Conservation (phyloP, 2,797 vertebrate genomes). For the Anisognathus igniventris region DNA sequence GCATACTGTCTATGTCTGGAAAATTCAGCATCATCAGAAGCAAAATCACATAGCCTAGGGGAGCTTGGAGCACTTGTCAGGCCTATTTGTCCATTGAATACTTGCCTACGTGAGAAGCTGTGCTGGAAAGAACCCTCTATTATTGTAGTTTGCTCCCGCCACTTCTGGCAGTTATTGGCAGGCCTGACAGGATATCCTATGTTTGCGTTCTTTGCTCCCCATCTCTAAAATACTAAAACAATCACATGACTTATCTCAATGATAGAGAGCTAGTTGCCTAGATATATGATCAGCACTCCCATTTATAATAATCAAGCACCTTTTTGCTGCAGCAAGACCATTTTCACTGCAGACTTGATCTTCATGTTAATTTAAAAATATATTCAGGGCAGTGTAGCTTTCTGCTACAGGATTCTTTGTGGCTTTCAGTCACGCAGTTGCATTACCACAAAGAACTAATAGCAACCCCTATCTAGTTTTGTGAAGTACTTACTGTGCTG, state of each 20-base stretch:
- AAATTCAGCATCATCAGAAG: not conserved
- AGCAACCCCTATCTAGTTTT: not conserved
- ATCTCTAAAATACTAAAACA: not conserved
- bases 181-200: not conserved
- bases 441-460: constrained; percentile 12
- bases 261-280: not conserved
- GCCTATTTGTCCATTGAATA: not conserved
- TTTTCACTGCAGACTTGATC: not conserved
- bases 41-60: not conserved
- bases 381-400: not conserved
- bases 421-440: not conserved
- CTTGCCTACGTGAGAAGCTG: not conserved
- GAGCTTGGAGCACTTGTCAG: not conserved
- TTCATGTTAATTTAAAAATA: not conserved
- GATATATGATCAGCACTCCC: not conserved
- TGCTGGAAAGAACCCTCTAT: not conserved
- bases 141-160: not conserved
- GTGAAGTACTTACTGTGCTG: not conserved
- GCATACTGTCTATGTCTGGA: not conserved
- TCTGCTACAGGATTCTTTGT: not conserved
- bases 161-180: not conserved
- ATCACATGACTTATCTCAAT: not conserved
- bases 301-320: not conserved
- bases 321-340: not conserved
- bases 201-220: not conserved